phyloP scores from a whole-genome alignment of 2,888 invertebrate genomes.

The Lampropteryx suffumata region DNA sequence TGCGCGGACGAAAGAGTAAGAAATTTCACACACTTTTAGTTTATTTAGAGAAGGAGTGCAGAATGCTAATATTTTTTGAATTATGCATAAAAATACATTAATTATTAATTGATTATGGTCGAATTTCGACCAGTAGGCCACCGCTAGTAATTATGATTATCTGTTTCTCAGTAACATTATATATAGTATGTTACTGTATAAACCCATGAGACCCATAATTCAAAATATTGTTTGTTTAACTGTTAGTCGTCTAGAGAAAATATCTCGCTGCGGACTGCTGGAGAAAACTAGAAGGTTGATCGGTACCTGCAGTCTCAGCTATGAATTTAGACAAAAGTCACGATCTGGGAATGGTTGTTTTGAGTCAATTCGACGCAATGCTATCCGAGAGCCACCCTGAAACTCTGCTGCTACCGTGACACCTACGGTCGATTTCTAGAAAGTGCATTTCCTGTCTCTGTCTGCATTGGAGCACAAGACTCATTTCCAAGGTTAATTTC shows the following conservation, averaged over 20 bases:
- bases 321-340: conserved; percentile 69
- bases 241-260: conserved; percentile 88
- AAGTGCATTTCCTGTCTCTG: conserved; percentile 86
- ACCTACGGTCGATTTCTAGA: conserved; percentile 82
- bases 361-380: conserved; percentile 68
- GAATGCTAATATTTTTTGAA: too few relatives aligned
- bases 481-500: conserved; percentile 85
- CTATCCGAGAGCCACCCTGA: conserved; percentile 68
- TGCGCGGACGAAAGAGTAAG: too few relatives aligned
- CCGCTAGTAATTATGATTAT: too few relatives aligned
- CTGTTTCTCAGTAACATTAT: too few relatives aligned
- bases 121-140: too few relatives aligned
- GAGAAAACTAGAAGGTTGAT: conserved; percentile 91
- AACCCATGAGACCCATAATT: too few relatives aligned
- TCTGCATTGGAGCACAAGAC: conserved; percentile 83
- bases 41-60: too few relatives aligned
- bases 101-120: too few relatives aligned
- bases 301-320: conserved; percentile 87
- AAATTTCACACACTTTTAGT: too few relatives aligned
- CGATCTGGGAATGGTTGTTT: conserved; percentile 75
- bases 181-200: conserved; percentile 81
- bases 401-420: conserved; percentile 67
- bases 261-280: conserved; percentile 85
- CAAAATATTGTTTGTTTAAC: too few relatives aligned
- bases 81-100: too few relatives aligned